Conservation (phyloP, 2,113 vertebrate genomes). For the Crocuta crocuta region DNA sequence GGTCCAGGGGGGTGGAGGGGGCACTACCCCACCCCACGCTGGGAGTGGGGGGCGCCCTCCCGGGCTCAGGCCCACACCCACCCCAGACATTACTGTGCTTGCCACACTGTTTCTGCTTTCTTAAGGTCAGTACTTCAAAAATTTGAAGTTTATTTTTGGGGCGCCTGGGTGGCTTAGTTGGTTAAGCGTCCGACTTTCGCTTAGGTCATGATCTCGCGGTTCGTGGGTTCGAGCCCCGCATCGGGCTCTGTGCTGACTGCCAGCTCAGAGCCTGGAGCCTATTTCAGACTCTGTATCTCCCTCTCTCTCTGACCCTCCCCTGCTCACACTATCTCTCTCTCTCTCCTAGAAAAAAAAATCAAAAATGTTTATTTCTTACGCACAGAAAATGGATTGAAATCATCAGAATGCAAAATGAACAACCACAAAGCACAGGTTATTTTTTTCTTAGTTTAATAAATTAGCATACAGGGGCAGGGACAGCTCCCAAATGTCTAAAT, state of each 20-base stretch:
- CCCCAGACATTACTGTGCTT: background rate
- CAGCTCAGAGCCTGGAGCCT: too few species aligned
- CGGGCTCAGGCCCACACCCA: background rate
- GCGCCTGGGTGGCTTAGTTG: too few species aligned
- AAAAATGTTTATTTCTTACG: background rate
- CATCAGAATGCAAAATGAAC: background rate
- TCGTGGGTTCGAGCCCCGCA: too few species aligned
- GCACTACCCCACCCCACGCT: background rate
- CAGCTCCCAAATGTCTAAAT: background rate
- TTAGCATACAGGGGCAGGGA: background rate
- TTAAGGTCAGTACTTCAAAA: background rate
- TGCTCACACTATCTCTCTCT: too few species aligned
- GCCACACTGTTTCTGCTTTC: background rate
- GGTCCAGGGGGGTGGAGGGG: background rate
- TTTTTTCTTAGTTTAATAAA: background rate
- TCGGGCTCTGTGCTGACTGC: too few species aligned
- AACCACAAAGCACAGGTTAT: background rate
- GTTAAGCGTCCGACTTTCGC: too few species aligned
- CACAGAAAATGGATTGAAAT: background rate
- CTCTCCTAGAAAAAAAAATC: too few species aligned
- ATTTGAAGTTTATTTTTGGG: too few species aligned
- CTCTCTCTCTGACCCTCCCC: too few species aligned
- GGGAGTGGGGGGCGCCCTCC: accelerated
- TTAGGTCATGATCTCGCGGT: too few species aligned
- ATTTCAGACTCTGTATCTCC: too few species aligned